These are phyloP conservation scores for Mus musculus DNA, from an alignment of 2,113 vertebrate genomes.

Conservation along the genomic window DNA sequence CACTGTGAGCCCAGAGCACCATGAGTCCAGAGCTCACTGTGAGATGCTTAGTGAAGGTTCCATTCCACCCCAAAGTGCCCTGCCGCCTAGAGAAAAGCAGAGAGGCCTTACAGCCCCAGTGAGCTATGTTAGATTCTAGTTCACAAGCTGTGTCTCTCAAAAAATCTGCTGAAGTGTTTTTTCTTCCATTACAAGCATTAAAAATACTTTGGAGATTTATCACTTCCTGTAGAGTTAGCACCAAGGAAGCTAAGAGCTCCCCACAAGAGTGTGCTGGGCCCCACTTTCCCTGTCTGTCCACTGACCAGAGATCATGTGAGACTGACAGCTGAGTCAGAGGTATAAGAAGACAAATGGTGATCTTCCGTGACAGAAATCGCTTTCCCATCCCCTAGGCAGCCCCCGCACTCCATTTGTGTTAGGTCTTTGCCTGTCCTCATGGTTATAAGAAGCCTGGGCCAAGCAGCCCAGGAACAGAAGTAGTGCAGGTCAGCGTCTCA, in stretches of 20 bases:
- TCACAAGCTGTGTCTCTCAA: not conserved
- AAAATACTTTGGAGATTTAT: not conserved
- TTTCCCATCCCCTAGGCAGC: not conserved
- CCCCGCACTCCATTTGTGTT: not conserved
- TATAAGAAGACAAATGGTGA: not conserved
- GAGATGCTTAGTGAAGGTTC: not conserved
- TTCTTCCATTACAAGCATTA: not conserved
- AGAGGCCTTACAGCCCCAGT: too few species aligned
- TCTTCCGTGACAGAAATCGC: rapidly evolving
- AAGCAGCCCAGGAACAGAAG: not conserved
- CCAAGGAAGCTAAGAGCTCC: not conserved
- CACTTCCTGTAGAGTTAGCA: not conserved
- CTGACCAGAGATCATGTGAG: not conserved
- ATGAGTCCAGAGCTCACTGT: not conserved
- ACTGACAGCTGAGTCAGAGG: not conserved
- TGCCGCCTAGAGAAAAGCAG: not conserved
- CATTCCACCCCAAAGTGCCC: not conserved
- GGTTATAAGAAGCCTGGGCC: not conserved
- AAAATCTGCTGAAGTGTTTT: not conserved
- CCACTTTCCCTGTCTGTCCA: not conserved
- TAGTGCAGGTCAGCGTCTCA: not conserved
- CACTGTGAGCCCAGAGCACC: not conserved
- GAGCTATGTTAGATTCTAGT: not conserved
- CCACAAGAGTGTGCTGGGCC: too few species aligned
- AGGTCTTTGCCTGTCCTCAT: not conserved